Base-by-base conservation (phyloP, 2,888 invertebrate genomes). In the Elysia crispata region DNA sequence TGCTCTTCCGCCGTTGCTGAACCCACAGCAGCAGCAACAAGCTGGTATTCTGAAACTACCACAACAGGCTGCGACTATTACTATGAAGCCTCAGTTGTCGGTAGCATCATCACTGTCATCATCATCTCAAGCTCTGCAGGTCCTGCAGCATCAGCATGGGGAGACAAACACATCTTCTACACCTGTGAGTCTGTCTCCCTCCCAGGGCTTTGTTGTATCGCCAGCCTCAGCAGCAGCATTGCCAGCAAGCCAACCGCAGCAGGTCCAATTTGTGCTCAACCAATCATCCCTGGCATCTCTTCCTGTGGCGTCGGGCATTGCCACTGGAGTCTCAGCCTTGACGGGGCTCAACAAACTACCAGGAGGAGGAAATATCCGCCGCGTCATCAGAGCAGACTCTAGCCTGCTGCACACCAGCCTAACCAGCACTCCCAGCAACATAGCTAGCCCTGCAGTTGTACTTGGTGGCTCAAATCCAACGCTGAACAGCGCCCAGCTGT, bases 191-290 rank as follows among this genome's bases (percentile, higher is more conserved):
- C 41, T 41, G 41, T 41, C 41, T 41, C 41, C 41, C 41, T 41
- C 41, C 41, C 41, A 41, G 41, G 41, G 41, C 41, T 41, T 41
- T 41, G 41, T 41, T 41, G 41, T 41, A 41, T 41, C 41, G 3
- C 41, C 41, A 41, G 41, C 11, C 5, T 41, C 41, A 3, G 11
- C 41, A 3, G 41, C 11, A 41, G 41, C 41, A 41, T 11, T 41
- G 41, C 41, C 41, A 41, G 41, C 11, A 11, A 41, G 41, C 60
- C 60, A 60, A 15, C 60, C 5, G 23, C 60, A 60, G 60, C 60
- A 60, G 23, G 20, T 70, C 20, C 80, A 80, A 33, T 80, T 62
- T 49, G 50, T 80, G 20, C 60, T 80, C 28, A 80, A 74, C 28
- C 72, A 70, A 1, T 72, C 76, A 30, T n/a, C 23, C 18, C 28